Evolutionary conservation across 1,140 invertebrate genomes (phyloP), one percentile per base, ranked within the genome.

Genomic region (Stegodyphus mimosarum): DNA sequence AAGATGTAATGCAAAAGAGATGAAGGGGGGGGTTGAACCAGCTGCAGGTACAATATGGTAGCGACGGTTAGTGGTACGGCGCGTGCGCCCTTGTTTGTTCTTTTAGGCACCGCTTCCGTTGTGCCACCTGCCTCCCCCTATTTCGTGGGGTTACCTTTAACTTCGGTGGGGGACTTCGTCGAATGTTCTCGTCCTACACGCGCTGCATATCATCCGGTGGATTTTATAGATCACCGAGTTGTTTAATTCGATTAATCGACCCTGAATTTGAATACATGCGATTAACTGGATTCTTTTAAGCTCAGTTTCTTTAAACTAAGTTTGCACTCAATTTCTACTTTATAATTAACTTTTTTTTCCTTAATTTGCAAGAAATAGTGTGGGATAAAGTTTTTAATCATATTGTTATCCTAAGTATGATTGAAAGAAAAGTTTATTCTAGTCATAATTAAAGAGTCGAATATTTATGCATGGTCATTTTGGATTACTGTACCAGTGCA

Each of bases 41-140:
- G 79, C 79, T 81, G 79, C 79, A 81, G 79, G 79, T 81, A 81
- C 79, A 81, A 81, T 81, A 81, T 81, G 79, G 79, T 81, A 72
- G 70, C 70, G 79, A 73, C 71, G 77, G 77, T 80, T 80, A 80
- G 77, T 71, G 67, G 77, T 80, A 71, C 71, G 79, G 79, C 69
- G 69, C 79, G 79, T 73, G 79, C 70, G 79, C 55, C 70, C 79
- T 64, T 73, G 55, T 73, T 81, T 81, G 79, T 81, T 81, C 70
- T 73, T 73, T 81, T 81, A 64, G 79, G 70, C 70, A 81, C 69
- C 50, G 79, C 79, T 81, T 81, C 79, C 79, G 79, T 81, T 81
- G 79, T 18, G 60, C 55, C 79, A 81, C 79, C 79, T 81, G 79
- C 79, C 79, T 33, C 33, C 33, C 33, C 33, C 33, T 33, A 33